phyloP scores from a whole-genome alignment of 2,113 vertebrate species.

The Cottus gobio region DNA sequence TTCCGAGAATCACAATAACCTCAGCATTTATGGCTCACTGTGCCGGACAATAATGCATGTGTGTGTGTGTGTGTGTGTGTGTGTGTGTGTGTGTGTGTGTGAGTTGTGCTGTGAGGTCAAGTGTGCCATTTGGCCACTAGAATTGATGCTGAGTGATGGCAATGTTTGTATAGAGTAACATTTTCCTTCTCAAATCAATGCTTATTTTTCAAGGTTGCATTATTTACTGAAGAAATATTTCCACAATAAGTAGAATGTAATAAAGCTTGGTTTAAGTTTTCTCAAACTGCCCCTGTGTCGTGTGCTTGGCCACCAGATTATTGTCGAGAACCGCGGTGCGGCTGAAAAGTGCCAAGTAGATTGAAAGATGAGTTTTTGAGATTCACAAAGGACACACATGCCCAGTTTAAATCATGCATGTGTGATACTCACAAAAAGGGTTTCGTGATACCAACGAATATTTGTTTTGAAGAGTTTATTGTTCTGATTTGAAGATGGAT shows the following conservation, averaged over 20 bases:
- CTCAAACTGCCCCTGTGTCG: not conserved
- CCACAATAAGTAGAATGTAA: not conserved
- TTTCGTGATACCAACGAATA: no score
- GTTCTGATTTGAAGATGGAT: no score
- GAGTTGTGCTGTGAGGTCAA: slow-evolving; percentile 23
- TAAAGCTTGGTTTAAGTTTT: not conserved
- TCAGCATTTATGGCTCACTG: not conserved
- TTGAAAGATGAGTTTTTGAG: no score
- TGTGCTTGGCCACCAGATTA: no score
- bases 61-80: no score
- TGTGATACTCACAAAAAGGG: no score
- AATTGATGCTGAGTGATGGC: slow-evolving; percentile 9
- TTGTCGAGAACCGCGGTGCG: no score
- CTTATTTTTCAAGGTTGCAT: not conserved
- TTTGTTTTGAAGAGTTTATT: no score
- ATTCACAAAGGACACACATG: no score
- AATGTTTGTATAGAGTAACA: not conserved
- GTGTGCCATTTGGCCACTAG: slow-evolving; percentile 4
- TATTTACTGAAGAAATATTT: not conserved
- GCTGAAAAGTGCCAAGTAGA: no score
- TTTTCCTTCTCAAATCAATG: not conserved
- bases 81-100: no score
- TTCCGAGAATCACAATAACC: slow-evolving; percentile 23
- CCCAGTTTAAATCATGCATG: no score
- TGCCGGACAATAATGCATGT: not conserved